Conservation (phyloP, 2,797 vertebrate genomes). For the Sebastes ruberrimus region DNA sequence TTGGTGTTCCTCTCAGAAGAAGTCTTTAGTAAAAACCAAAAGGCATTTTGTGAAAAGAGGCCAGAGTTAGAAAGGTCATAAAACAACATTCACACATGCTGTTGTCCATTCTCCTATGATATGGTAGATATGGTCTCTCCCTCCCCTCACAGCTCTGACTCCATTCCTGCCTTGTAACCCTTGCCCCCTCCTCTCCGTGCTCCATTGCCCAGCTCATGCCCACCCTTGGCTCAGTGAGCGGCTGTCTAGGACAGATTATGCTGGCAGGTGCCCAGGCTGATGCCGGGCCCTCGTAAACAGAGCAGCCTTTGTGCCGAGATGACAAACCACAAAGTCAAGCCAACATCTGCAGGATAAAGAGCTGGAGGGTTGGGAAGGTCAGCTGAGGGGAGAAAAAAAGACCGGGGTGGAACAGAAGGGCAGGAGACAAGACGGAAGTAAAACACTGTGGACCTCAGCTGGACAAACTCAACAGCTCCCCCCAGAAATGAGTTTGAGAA, state of each 20-base stretch:
- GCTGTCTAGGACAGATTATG: constrained; percentile 73
- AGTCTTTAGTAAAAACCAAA: neutral
- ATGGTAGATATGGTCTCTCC: neutral
- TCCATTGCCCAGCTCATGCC: constrained; percentile 43
- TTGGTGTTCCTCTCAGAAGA: neutral
- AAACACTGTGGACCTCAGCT: constrained; percentile 14
- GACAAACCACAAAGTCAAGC: constrained; percentile 72
- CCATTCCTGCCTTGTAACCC: neutral
- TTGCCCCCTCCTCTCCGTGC: neutral
- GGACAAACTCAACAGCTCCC: constrained; percentile 4
- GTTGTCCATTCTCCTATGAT: neutral
- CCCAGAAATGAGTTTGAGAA: neutral
- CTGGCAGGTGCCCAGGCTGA: constrained; percentile 67
- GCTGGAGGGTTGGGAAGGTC: constrained; percentile 31
- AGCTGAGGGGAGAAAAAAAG: constrained; percentile 35
- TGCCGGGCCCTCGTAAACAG: constrained; percentile 74
- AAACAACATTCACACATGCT: neutral
- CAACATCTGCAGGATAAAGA: constrained; percentile 72
- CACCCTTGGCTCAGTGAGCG: constrained; percentile 32
- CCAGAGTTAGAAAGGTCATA: neutral
- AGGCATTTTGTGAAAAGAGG: no score
- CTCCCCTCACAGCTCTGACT: neutral
- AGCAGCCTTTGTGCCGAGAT: constrained; percentile 75
- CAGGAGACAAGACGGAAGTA: constrained; percentile 10
- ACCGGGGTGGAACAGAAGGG: constrained; percentile 29